Base-by-base conservation (phyloP, 2,113 vertebrate genomes). In the Eira barbara region DNA sequence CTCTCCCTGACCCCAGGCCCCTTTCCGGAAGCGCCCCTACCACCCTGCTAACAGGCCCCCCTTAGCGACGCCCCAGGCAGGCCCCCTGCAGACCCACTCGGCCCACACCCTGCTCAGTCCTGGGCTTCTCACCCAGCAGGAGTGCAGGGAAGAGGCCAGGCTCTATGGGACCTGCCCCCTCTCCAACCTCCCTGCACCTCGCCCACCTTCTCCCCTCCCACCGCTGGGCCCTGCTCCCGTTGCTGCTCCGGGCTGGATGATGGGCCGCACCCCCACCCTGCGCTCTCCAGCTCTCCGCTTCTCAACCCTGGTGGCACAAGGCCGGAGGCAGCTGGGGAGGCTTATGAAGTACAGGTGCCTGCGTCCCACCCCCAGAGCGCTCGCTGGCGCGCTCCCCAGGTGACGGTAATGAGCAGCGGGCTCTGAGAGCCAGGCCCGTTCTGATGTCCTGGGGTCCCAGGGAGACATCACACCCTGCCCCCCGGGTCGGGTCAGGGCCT, bases 251-350 rank as follows among this genome's bases (percentile, higher is more conserved):
- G 29, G n/a, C 80, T 17, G 34, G 63, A 67, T 18, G 55, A 57
- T 7, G 0, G 6, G 29, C 18, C 42, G 29, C 5, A 2, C 21
- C 4, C 4, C 39, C 36, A 4, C n/a, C 45, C 18, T 0, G n/a
- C 0, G 0, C 18, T 31, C 31, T 17, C 29, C 0, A 0, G 0
- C 18, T 31, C 31, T 17, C 29, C 0, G 11, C 17, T 7, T 45
- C 63, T 34, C 18, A 2, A 0, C 34, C 34, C 29, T 1, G 0
- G 34, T 1, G 0, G 7, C 69, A 12, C 4, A 34, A 1, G 7
- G 42, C 1, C 3, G 4, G 59, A 12, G 0, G 17, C 14, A 36
- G 79, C 80, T 42, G 39, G 27, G 39, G 27, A 42, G 79, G 31
- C 10, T 55, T 2, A 45, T n/a, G 18, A 11, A 15, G n/a, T 4